Evolutionary conservation across 2,797 vertebrate genomes (phyloP).

Genomic region (Leptodon cayanensis): DNA sequence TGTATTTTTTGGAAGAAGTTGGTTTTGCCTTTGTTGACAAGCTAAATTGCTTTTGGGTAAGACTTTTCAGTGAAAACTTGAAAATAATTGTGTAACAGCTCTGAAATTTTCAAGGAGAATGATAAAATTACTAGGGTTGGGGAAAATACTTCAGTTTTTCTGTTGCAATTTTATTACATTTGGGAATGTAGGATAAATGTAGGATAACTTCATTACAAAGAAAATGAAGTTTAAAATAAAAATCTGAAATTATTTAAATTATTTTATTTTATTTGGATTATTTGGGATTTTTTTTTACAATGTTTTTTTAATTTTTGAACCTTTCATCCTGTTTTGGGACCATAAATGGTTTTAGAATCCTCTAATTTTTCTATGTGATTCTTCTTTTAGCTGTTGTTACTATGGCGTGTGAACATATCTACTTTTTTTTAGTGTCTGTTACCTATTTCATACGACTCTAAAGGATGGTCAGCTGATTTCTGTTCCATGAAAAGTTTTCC

Average conservation of each 20-base stretch:
- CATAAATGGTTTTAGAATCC: neutral
- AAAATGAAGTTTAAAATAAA: neutral
- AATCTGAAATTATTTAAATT: accelerated
- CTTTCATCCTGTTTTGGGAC: neutral
- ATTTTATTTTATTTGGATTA: neutral
- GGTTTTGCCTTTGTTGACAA: neutral
- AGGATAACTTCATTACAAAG: neutral
- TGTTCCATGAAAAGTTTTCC: neutral
- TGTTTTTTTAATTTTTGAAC: neutral
- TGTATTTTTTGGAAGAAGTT: neutral
- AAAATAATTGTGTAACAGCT: neutral
- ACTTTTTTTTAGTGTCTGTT: neutral
- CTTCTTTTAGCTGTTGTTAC: neutral
- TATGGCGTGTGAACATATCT: neutral
- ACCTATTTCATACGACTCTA: neutral
- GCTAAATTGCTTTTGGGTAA: neutral
- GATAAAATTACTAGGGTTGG: neutral
- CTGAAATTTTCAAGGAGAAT: neutral
- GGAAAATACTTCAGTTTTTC: neutral
- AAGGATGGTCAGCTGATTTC: neutral
- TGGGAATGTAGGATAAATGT: neutral
- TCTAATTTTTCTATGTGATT: accelerated
- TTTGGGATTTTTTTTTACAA: neutral
- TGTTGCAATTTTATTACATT: neutral
- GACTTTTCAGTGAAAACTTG: neutral